Evolutionary conservation across 92 coral and sea anemone species (phyloP), one percentile per base, ranked within the genome.

Genomic region (Paramuricea clavata): DNA sequence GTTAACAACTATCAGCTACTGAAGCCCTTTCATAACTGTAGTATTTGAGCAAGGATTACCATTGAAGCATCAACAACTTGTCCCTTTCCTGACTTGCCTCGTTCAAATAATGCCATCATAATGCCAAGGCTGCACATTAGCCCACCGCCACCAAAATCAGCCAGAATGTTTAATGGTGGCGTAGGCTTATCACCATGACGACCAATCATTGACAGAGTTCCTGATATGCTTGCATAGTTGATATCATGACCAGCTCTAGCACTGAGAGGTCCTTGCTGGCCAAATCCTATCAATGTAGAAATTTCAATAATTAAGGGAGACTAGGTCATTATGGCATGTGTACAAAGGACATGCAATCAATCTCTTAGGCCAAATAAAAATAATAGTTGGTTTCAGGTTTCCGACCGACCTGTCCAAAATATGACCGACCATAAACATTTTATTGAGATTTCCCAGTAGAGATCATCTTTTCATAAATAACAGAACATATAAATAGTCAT

Each of bases 131-230:
- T 91, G 88, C 99, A 96, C 39, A 91, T 86, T 52, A 95, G 61
- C 6, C 98, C 95, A 54, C 99, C 99, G 25, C 98, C 99, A 80
- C 92, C 98, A 91, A 94, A 94, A 56, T 96, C 99, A 21, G 97
- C 99, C 43, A 96, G 80, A 3, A 96, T 90, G 67, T 96, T 96
- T 60, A 96, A 60, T 21, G 99, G 99, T 62, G 99, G 89, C 13
- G 82, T 83, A 49, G 95, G 95, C 64, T 94, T 94, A 30, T 85
- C 83, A 72, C 86, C 83, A 78, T 88, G 89, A 21, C 98, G 93
- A 39, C 96, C 96, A 26, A 96, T 91, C 90, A 84, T 87, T 31
- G 99, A 96, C 43, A 96, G 76, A 49, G 91, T 83, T 13, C 99
- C 99, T 76, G 94, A 69, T 31, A 93, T 64, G 35, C 96, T 92